A percentile compares a stretch with the other conserved stretches of the same genome.
Evolutionary conservation across 92 coral and sea anemone species (phyloP).

Genomic region (Micromussa lordhowensis): DNA sequence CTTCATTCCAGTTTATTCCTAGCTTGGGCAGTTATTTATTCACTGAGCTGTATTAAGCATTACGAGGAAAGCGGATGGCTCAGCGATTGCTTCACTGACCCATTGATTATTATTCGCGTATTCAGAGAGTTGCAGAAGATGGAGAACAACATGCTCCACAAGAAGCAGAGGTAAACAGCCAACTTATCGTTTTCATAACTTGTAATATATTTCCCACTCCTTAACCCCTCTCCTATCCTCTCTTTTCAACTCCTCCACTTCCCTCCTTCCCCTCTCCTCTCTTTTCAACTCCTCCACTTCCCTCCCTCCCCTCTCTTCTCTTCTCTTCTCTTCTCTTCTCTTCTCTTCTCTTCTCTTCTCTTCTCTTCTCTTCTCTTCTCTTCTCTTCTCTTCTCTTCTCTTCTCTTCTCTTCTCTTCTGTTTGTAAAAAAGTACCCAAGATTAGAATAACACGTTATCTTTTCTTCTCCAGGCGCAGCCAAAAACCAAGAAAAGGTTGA

Average conservation of each 20-base stretch:
- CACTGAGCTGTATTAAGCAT: no score
- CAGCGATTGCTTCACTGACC: background rate
- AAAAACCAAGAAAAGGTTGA: conserved; percentile 65
- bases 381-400: no score
- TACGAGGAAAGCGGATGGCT: background rate
- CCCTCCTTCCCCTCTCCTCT: background rate
- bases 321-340: background rate
- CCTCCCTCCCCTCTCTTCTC: background rate
- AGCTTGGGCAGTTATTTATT: background rate
- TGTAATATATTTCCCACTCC: no score
- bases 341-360: background rate
- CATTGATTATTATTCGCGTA: background rate
- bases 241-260: background rate
- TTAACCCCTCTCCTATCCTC: background rate
- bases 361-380: background rate
- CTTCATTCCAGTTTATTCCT: no score
- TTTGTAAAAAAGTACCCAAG: background rate
- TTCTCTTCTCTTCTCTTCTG: background rate
- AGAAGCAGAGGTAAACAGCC: conserved; percentile 25
- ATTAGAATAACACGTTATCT: no score
- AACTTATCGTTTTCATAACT: background rate
- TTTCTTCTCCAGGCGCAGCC: background rate
- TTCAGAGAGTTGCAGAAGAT: conserved; percentile 1
- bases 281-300: background rate
- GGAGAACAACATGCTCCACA: background rate